phyloP scores from a whole-genome alignment of 2,797 vertebrate genomes.

The Hemitrygon akajei region DNA sequence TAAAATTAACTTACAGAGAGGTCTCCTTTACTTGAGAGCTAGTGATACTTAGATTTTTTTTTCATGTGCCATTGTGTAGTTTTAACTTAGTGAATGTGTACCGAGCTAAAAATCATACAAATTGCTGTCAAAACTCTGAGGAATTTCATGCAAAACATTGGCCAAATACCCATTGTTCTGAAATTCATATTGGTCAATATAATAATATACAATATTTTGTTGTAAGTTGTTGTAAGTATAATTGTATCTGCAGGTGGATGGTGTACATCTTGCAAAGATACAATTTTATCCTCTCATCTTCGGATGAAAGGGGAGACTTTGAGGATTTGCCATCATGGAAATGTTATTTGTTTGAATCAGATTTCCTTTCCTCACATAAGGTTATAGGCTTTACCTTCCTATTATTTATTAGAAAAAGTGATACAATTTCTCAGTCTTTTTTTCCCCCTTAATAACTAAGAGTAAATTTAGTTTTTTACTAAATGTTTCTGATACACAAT shows the following conservation, averaged over 20 bases:
- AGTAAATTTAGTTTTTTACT: constrained; percentile 43
- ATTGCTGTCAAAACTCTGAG: neutral
- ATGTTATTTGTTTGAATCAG: constrained; percentile 42
- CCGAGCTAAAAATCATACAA: neutral
- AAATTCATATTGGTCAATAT: neutral
- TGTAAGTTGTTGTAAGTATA: neutral
- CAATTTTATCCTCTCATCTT: constrained; percentile 25
- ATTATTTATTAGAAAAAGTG: constrained; percentile 42
- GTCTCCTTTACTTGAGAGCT: neutral
- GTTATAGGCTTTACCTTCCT: constrained; percentile 44
- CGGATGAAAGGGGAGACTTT: neutral
- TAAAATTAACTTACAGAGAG: too few species aligned
- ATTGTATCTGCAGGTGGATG: constrained; percentile 21
- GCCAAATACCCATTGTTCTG: constrained; percentile 24
- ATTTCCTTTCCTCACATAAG: constrained; percentile 45
- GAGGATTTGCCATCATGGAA: constrained; percentile 13
- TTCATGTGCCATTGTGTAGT: neutral
- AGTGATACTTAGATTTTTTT: neutral
- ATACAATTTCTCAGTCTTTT: constrained; percentile 34
- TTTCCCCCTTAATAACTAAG: constrained; percentile 39
- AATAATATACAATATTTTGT: too few species aligned
- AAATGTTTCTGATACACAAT: constrained; percentile 35
- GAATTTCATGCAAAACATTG: constrained; percentile 23
- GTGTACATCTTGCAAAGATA: neutral
- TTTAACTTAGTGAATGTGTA: neutral